These are phyloP conservation scores for Chionodraco myersi DNA, from an alignment of 2,113 vertebrate genomes.

Conservation along the genomic window DNA sequence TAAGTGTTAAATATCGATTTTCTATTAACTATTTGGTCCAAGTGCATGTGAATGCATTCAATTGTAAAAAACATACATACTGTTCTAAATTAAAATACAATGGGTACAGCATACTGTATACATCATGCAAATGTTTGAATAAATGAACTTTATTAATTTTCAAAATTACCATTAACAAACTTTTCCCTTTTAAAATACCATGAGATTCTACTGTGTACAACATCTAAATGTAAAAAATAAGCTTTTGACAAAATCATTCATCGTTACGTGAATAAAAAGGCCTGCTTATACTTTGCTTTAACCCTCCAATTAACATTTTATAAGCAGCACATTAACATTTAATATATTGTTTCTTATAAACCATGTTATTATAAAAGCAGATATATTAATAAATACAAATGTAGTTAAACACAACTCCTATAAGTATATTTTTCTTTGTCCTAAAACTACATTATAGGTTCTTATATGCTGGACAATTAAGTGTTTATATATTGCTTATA, in stretches of 20 bases:
- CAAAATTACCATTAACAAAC: conserved; percentile 12
- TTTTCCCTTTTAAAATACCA: conserved; percentile 19
- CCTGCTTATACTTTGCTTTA: background rate
- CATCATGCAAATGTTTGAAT: background rate
- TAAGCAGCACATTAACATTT: background rate
- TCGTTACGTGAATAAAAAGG: conserved; percentile 5
- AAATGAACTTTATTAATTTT: conserved; percentile 11
- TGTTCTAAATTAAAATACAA: background rate
- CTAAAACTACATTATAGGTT: background rate
- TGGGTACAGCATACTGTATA: background rate
- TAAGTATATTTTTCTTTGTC: background rate
- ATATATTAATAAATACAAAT: no score
- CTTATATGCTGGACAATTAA: background rate
- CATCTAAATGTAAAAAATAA: conserved; percentile 12
- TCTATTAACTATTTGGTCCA: background rate
- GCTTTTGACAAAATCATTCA: conserved; percentile 8
- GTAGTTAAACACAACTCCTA: background rate
- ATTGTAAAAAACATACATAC: no score
- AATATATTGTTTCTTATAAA: background rate
- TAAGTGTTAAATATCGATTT: background rate
- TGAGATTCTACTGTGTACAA: background rate
- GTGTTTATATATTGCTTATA: background rate
- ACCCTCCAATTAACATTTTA: background rate
- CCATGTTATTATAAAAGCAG: no score
- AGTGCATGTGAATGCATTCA: no score